Base-by-base conservation (phyloP, 2,797 vertebrate species). In the Parauchenoglanis ngamensis region DNA sequence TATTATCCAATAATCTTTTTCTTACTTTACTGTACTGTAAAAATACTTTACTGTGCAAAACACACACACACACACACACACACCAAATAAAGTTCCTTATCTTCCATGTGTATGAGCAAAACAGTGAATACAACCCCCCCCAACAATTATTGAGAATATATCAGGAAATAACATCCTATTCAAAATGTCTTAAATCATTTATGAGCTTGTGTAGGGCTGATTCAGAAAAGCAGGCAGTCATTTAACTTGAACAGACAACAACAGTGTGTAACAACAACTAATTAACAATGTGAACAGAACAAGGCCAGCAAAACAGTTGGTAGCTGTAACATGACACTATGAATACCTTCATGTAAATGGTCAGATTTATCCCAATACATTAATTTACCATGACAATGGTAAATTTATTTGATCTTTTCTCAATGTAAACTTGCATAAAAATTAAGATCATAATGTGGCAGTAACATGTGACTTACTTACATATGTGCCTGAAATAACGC, bases 241-340 rank as follows among this genome's bases (percentile, higher is more conserved):
- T 44, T 83, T 40, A 40, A 65, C 31, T 61, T 73, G n/a, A 72
- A 49, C 65, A 72, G 77, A 57, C 59, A 40, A 80, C 13, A 70
- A 57, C 31, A 67, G 35, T 72, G 65, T 59, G 15, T 49, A 81
- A 73, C 46, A 81, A 73, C 46, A 28, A 35, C 21, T 15, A 35
- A 54, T 59, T 73, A 63, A 52, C 77, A 86, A 63, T 17, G n/a
- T 19, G 28, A 73, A 63, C 56, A 82, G 11, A 28, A 15, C 25
- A 28, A 75, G n/a, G n/a, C 56, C 67, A 31, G 65, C 28, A 12
- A n/a, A 44, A 70, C 12, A 11, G 12, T 46, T 28, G 31, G 8
- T 56, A 61, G 8, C 12, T 35, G 4, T 54, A 72, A 46, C 17
- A 2, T 61, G 11, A 84, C 19, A 61, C 19, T 59, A 57, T n/a